These are phyloP conservation scores for Tipula unca DNA, from an alignment of 2,888 invertebrate genomes.

Conservation along the genomic window DNA sequence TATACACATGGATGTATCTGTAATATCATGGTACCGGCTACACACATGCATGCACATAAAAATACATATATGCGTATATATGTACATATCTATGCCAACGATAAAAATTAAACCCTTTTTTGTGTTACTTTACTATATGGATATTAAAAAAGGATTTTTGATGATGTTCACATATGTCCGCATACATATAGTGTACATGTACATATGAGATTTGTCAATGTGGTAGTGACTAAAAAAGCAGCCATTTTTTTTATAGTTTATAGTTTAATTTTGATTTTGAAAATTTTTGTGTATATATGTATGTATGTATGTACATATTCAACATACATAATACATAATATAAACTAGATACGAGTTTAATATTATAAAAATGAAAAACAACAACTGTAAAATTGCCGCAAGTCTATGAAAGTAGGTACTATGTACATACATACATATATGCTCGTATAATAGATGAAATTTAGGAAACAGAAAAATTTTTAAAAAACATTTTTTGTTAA, in stretches of 20 bases:
- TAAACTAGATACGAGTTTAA: background rate
- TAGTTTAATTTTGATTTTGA: background rate
- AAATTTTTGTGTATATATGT: background rate
- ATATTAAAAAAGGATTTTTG: background rate
- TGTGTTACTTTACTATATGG: background rate
- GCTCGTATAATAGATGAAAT: background rate
- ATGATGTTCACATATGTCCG: background rate
- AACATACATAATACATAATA: too few relatives aligned
- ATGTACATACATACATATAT: background rate
- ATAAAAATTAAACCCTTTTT: background rate
- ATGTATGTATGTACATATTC: background rate
- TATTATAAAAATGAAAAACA: background rate
- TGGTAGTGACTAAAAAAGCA: background rate
- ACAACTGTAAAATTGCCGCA: background rate
- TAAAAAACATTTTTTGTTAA: background rate
- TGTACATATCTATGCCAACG: background rate
- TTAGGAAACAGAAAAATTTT: background rate
- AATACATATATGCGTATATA: background rate
- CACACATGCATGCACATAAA: background rate
- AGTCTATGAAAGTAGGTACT: background rate
- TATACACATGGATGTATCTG: background rate
- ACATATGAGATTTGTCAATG: background rate
- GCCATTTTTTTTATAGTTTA: background rate
- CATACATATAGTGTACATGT: background rate
- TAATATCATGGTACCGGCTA: too few relatives aligned